Base-by-base conservation (phyloP, 2,888 invertebrate genomes). In the Calephelis perditalis region DNA sequence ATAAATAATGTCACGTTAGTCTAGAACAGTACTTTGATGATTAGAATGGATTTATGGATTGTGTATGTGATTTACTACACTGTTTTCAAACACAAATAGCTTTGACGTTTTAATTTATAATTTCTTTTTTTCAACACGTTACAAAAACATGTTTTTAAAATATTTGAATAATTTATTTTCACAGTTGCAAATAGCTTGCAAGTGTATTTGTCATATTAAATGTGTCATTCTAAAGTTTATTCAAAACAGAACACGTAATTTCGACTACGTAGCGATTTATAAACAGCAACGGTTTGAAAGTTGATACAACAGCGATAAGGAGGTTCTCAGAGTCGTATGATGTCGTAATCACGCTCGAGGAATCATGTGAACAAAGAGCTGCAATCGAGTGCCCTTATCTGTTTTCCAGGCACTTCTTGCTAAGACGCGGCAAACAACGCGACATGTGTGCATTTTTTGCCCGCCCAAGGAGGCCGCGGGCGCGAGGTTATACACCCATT, bases 381-480 rank as follows among this genome's bases (percentile, higher is more conserved):
- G 68, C 71, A 73, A 57, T 56, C 56, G 58, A 60, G 57, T 62
- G 58, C 40, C 60, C 47, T 60, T 60, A 60, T 60, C 81, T 82
- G 79, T 83, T 82, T 82, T 80, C 81, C 74, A 73, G 69, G 73
- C 73, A 76, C 70, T 73, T 76, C 71, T 75, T 69, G 73, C 73
- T 75, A 74, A 74, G 70, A 75, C 73, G 70, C 76, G 74, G 72
- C 75, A 74, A 81, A 74, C 72, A 72, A 69, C 76, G 78, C 75
- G 79, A 83, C 87, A 87, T 87, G 88, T 88, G 88, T 86, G 82
- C 86, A 88, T 89, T 90, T 90, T 90, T 90, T 89, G 79, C 89
- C 89, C 89, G 89, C 90, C 90, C 89, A 89, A 90, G 88, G 88
- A 89, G 90, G 90, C 88, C 89, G 89, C 89, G 86, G 87, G 87